Conservation (phyloP, 2,797 vertebrate genomes). For the Sylvia borin region DNA sequence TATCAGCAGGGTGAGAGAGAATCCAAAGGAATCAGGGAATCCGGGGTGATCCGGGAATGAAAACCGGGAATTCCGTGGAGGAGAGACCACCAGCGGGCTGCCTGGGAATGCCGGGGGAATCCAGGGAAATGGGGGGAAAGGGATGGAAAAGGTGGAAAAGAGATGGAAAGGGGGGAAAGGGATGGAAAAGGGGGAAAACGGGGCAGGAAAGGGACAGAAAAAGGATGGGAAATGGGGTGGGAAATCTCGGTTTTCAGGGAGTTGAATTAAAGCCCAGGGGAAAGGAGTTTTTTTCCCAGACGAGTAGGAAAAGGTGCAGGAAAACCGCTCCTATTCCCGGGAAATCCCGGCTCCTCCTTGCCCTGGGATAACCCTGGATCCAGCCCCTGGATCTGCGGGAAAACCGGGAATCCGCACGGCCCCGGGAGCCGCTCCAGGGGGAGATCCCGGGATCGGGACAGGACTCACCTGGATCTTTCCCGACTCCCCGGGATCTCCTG, state of each 20-base stretch:
- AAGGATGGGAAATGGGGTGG: neutral
- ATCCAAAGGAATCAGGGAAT: neutral
- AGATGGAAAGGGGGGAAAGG: too few relatives aligned
- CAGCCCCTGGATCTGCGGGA: neutral
- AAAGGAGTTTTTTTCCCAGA: neutral
- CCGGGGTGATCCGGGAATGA: neutral
- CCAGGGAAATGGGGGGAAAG: neutral
- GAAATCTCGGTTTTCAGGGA: neutral
- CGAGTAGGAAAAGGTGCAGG: neutral
- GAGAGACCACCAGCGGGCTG: neutral
- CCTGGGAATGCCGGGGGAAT: neutral
- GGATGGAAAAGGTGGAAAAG: too few relatives aligned
- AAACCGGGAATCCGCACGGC: neutral
- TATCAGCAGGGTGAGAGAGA: too few relatives aligned
- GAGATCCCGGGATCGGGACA: neutral
- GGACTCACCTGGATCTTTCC: neutral
- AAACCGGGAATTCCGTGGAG: fast-evolving
- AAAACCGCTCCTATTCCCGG: neutral
- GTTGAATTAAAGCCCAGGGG: fast-evolving
- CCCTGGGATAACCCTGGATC: neutral
- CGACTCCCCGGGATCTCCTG: too few relatives aligned
- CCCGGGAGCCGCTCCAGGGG: neutral
- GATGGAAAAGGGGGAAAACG: neutral
- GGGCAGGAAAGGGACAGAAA: too few relatives aligned
- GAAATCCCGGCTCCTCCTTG: neutral